phyloP scores from a whole-genome alignment of 2,113 vertebrate genomes.

The cat (Felis catus) region F.catus_Fca126_mat1.0 CM031419.1:12911501-12912000 shows the following conservation, averaged over 20 bases:
- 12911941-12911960: background rate
- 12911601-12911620: fast-evolving
- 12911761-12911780: too few relatives aligned
- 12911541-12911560: fast-evolving
- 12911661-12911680: too few relatives aligned
- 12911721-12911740: fast-evolving
- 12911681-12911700: too few relatives aligned
- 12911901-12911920: background rate
- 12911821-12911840: fast-evolving
- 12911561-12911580: too few relatives aligned
- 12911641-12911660: background rate
- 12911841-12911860: fast-evolving
- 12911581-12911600: background rate
- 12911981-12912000: background rate
- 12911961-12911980: fast-evolving
- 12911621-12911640: background rate
- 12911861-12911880: background rate
- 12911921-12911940: background rate
- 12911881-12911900: background rate
- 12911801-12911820: fast-evolving
- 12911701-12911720: background rate
- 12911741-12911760: fast-evolving
- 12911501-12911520: background rate
- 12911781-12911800: background rate
- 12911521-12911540: fast-evolving